A percentile compares a stretch with the other conserved stretches of the same genome.
These are phyloP conservation scores for Nematostella vectensis DNA, from an alignment of 92 coral and sea anemone species.

Conservation along the genomic window DNA sequence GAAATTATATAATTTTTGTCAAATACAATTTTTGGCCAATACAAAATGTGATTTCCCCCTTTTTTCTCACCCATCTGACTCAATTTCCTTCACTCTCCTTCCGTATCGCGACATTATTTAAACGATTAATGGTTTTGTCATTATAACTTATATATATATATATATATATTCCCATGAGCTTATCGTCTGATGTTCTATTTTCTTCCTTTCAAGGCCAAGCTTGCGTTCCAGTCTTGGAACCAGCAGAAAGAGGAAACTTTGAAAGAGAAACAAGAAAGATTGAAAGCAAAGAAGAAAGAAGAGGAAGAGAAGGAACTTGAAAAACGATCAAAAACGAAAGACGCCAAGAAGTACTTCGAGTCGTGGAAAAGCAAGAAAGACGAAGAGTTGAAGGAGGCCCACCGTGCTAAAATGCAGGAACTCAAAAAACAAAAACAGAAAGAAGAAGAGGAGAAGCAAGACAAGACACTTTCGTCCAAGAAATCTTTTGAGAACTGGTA, in stretches of 20 bases:
- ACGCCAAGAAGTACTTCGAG: conserved; percentile 63
- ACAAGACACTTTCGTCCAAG: conserved; percentile 30
- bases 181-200: too few relatives aligned
- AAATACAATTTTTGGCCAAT: too few relatives aligned
- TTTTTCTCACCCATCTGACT: too few relatives aligned
- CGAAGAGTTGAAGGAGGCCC: conserved; percentile 46
- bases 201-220: conserved; percentile 48
- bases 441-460: conserved; percentile 54
- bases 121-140: too few relatives aligned
- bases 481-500: conserved; percentile 76
- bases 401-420: conserved; percentile 38
- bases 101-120: too few relatives aligned
- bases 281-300: conserved; percentile 42
- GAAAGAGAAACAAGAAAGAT: conserved; percentile 36
- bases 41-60: too few relatives aligned
- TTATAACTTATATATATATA: too few relatives aligned
- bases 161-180: too few relatives aligned
- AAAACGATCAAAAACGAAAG: conserved; percentile 45
- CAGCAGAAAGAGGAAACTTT: conserved; percentile 40
- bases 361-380: conserved; percentile 74
- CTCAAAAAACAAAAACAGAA: conserved; percentile 27
- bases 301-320: conserved; percentile 66
- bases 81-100: too few relatives aligned
- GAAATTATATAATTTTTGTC: too few relatives aligned
- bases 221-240: conserved; percentile 68